Evolutionary conservation across 2,888 invertebrate species (phyloP).

Genomic region (Lathronympha strigana): DNA sequence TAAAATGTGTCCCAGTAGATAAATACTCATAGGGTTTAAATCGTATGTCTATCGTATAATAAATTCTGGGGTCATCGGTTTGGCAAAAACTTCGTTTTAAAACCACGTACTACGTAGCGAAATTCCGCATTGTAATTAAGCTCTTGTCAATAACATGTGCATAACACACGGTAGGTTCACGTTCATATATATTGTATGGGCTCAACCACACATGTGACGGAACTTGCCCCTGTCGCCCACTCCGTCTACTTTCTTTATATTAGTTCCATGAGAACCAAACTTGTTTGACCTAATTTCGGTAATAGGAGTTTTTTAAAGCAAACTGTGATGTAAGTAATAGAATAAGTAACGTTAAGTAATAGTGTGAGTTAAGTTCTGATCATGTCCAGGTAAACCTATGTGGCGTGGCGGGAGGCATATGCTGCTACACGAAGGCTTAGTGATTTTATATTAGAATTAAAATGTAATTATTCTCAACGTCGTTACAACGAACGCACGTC

Average conservation of each 20-base stretch:
- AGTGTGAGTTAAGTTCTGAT: neutral
- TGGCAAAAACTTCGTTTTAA: neutral
- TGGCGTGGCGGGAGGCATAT: neutral
- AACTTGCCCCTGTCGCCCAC: slow-evolving; percentile 16
- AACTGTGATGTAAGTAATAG: neutral
- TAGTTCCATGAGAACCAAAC: slow-evolving; percentile 15
- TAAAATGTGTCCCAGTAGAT: too few species aligned
- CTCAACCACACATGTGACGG: neutral
- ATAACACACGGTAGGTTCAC: slow-evolving; percentile 3
- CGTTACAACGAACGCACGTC: slow-evolving; percentile 47
- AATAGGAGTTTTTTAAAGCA: neutral
- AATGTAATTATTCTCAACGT: slow-evolving; percentile 56
- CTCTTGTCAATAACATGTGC: slow-evolving; percentile 11
- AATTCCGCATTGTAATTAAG: slow-evolving; percentile 17
- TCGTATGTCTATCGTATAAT: too few species aligned
- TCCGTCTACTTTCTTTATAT: slow-evolving; percentile 23
- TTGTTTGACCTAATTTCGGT: slow-evolving; percentile 28
- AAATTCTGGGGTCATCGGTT: too few species aligned
- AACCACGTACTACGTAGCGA: slow-evolving; percentile 2
- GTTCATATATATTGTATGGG: neutral
- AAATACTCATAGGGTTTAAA: too few species aligned
- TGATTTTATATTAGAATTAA: slow-evolving; percentile 51
- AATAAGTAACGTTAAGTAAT: neutral
- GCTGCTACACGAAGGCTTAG: slow-evolving; percentile 16
- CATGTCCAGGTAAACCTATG: neutral